These are phyloP conservation scores for Falco concolor DNA, from an alignment of 2,797 vertebrate genomes.

Conservation along the genomic window DNA sequence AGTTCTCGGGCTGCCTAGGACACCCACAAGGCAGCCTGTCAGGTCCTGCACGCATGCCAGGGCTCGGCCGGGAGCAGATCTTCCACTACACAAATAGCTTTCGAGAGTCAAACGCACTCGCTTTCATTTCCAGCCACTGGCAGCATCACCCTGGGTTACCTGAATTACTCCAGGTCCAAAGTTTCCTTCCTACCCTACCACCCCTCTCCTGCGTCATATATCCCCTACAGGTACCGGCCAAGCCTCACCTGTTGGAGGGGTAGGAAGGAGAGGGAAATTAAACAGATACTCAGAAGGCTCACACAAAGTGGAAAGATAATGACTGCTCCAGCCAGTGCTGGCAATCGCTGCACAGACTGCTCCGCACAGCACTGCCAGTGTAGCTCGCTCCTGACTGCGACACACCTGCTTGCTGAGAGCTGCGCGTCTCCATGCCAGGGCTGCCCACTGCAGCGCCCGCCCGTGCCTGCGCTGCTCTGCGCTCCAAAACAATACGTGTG, in stretches of 20 bases:
- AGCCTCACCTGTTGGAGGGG: background rate
- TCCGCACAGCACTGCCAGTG: background rate
- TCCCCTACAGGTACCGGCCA: background rate
- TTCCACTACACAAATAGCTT: background rate
- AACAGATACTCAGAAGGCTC: background rate
- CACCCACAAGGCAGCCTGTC: slow-evolving; percentile 49
- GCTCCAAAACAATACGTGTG: accelerated
- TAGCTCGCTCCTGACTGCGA: background rate
- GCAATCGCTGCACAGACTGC: background rate
- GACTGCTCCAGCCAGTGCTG: background rate
- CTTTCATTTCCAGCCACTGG: background rate
- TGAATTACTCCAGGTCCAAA: background rate
- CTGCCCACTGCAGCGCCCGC: background rate
- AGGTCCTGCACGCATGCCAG: slow-evolving; percentile 12
- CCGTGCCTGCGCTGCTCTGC: background rate
- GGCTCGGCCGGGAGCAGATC: background rate
- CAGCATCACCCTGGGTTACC: background rate
- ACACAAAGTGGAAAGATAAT: background rate
- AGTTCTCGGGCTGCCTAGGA: background rate
- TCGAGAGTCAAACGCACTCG: background rate
- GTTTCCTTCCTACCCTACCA: background rate
- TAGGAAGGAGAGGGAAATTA: background rate
- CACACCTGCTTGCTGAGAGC: slow-evolving; percentile 43
- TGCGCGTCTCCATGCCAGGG: background rate
- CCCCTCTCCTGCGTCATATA: background rate